Base-by-base conservation (phyloP, 37 sponge, comb jelly and placozoan genomes). In the Tethya wilhelma region DNA sequence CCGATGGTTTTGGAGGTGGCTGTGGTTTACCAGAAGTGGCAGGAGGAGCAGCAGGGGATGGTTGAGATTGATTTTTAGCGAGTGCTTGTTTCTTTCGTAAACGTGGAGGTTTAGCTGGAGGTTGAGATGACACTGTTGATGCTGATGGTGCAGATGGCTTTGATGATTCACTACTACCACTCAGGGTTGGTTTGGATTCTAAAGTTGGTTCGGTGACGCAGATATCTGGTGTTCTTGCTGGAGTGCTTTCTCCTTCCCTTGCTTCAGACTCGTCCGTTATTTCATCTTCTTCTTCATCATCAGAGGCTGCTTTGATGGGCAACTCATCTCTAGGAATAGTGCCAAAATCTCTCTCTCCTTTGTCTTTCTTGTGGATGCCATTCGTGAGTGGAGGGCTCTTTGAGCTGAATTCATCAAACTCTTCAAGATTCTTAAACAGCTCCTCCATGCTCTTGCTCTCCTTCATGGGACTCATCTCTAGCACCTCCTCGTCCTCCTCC, bases 361-460 rank as follows among this genome's bases (percentile, higher is more conserved):
- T 36, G 5, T 31, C 22, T 33, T 9, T 26, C n/a, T 75, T 29
- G 40, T 1, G 41, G 2, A 14, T n/a, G 28, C 79, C 66, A 33
- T 66, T 45, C 6, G 6, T 44, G 11, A 66, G 65, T 8, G 67
- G n/a, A 29, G 4, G 23, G 2, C 30, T 45, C 12, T 56, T 65
- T n/a, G n/a, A n/a, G 44, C 25, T 63, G 0, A 43, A 22, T 34
- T 76, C 83, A 22, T 88, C 88, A 77, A 88, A 88, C 58, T 88
- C 88, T 26, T 82, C 64, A 49, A 88, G 33, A 33, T 81, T 82
- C 64, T 82, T 82, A 19, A 88, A 75, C 22, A 88, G 71, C 4
- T 88, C 77, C 32, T 88, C 88, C 88, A 88, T 88, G 63, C 88
- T 88, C 4, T 42, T 22, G 53, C 81, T 82, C 11, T 11, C 28